Evolutionary conservation across 2,888 invertebrate species (phyloP).

Genomic region (Pegoplata infirma): DNA sequence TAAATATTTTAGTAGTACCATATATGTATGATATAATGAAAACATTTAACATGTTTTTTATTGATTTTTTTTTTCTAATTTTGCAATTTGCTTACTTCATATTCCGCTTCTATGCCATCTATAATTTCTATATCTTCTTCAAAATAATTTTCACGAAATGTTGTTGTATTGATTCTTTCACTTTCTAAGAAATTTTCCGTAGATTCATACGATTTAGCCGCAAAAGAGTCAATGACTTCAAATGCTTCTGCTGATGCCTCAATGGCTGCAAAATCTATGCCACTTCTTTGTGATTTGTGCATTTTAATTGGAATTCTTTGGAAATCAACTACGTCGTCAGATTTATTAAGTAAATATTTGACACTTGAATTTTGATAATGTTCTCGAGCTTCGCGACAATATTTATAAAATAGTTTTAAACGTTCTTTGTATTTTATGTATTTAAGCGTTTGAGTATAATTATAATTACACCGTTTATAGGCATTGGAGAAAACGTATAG

Average conservation of each 20-base stretch:
- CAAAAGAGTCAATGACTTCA: constrained; percentile 65
- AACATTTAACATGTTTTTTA: not conserved
- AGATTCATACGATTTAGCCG: constrained; percentile 41
- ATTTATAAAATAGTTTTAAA: constrained; percentile 69
- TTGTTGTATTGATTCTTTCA: constrained; percentile 40
- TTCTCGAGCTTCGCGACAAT: constrained; percentile 67
- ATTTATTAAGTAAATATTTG: constrained; percentile 2
- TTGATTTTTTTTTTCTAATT: not conserved
- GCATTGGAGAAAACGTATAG: constrained; percentile 72
- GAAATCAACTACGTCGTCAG: not conserved
- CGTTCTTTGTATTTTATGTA: constrained; percentile 71
- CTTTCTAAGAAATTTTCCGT: constrained; percentile 47
- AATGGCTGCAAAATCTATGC: constrained; percentile 74
- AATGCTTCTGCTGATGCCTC: constrained; percentile 69
- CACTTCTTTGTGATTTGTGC: constrained; percentile 62
- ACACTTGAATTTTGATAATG: constrained; percentile 28
- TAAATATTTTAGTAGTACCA: not conserved
- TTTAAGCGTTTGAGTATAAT: constrained; percentile 67
- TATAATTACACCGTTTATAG: constrained; percentile 71
- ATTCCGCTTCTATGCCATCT: constrained; percentile 68
- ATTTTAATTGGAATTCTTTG: constrained; percentile 27
- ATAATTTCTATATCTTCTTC: constrained; percentile 73
- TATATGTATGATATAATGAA: not conserved
- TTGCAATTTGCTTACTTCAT: constrained; percentile 69
- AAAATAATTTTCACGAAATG: constrained; percentile 57